Conservation (phyloP, 1,140 invertebrate genomes). For the Odontomachus brunneus region DNA sequence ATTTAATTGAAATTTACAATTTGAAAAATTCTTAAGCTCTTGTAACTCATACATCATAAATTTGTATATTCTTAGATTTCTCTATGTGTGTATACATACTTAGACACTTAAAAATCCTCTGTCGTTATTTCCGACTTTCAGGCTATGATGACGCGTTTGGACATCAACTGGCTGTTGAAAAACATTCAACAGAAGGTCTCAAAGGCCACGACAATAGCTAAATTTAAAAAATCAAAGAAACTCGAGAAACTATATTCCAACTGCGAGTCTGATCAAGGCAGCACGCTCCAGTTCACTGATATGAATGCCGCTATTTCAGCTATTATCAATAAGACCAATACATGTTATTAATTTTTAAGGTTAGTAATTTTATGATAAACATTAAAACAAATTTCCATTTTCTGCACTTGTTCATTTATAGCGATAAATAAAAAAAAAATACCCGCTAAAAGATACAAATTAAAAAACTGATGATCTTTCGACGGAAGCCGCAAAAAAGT, state of each 20-base stretch:
- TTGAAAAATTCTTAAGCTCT: neutral
- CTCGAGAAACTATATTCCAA: constrained; percentile 38
- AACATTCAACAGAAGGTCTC: constrained; percentile 39
- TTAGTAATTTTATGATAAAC: constrained; percentile 1
- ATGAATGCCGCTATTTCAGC: constrained; percentile 41
- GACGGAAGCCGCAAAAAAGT: constrained; percentile 28
- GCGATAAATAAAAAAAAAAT: neutral
- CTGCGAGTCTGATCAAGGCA: constrained; percentile 21
- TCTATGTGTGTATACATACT: neutral
- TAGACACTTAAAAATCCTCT: neutral
- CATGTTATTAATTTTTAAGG: constrained; percentile 8
- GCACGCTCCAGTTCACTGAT: constrained; percentile 16
- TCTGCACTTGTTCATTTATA: neutral
- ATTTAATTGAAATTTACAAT: neutral
- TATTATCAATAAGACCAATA: constrained; percentile 15
- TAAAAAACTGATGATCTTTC: neutral
- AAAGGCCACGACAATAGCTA: neutral
- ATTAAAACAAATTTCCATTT: neutral
- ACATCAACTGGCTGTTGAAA: constrained; percentile 30
- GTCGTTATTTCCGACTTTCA: constrained; percentile 21
- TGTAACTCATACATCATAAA: neutral
- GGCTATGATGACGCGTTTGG: constrained; percentile 15
- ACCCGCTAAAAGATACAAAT: neutral
- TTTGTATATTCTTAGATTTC: neutral
- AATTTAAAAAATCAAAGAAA: constrained; percentile 30